Base-by-base conservation (phyloP, 2,113 vertebrate genomes). In the Alethe castanea region DNA sequence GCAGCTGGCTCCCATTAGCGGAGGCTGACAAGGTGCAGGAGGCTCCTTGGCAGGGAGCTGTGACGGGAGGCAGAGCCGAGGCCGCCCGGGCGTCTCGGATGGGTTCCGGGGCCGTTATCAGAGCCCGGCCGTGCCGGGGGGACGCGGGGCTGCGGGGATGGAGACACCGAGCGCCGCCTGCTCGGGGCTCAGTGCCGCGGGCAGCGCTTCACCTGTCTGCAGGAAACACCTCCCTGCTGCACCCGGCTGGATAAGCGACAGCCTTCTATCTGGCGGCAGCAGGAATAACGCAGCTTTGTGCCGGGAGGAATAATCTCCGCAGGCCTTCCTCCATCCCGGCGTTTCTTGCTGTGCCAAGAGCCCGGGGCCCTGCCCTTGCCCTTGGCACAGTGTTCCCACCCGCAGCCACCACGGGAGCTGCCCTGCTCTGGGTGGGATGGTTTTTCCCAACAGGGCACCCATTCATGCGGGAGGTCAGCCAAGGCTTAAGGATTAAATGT, bases 21-120 rank as follows among this genome's bases (percentile, higher is more conserved):
- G 67, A 83, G 92, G 92, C 96, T 97, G 98, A 98, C 97, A 98
- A 96, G 98, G 97, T 97, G 97, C 97, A 95, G 96, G 90, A 94
- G 96, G 87, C 97, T 96, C 94, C 92, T 69, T 97, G 98, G 97
- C 98, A 98, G 98, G 98, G 97, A 96, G 88, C 86, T 91, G 97
- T 98, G 98, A 97, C 45, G 64, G 96, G 97, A 97, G 94, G 93
- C 98, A 98, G 98, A 97, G 93, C 98, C 98, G 98, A 97, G 95
- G 76, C 44, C 9, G 74, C 57, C 87, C 35, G 95, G 96, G 97
- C 97, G 97, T 97, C 96, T 98, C 93, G 88, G 97, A 95, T 94
- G 96, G 95, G 97, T 98, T 98, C 97, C 95, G 94, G 98, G 94
- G 91, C 81, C 97, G 91, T 97, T 98, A 97, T 98, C 97, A 96